Base-by-base conservation (phyloP, 2,888 invertebrate genomes). In the Agrotis ipsilon region DNA sequence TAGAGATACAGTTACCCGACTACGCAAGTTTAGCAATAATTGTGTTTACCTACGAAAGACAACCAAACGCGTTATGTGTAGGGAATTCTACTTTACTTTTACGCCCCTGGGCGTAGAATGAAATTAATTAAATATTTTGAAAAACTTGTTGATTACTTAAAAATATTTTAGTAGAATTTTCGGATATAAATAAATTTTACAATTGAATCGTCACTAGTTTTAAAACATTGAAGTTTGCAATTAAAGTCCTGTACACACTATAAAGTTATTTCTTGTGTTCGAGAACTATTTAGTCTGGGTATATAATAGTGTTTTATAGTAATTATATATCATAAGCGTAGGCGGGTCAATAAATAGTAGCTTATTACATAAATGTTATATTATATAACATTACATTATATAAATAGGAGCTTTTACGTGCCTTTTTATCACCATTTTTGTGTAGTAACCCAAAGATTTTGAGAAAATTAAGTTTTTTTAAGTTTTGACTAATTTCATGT, bases 401-500 rank as follows among this genome's bases (percentile, higher is more conserved):
- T 19, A 49, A 58, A 64, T 72, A 80, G 78, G 80, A 82, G 74
- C 78, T 75, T 85, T 67, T 77, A 77, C 60, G 76, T 83, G 78
- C 80, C 78, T 80, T 82, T 73, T 66, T 69, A 72, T 68, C 39
- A 86, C 57, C 66, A 59, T 73, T 55, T 79, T 72, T 72, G 52
- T 75, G 58, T 68, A 55, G 60, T 72, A 72, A 79, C 83, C 87
- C 87, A 87, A 89, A 87, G 86, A 85, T 74, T 75, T 76, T 68
- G 55, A 74, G 64, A 59, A 69, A 67, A 55, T 27, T 66, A 52
- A 57, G 7, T 60, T 73, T 70, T 19, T 16, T 54, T 67, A 75
- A 72, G n/a, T n/a, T n/a, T n/a, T n/a, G 48, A 80, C 57, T 67
- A 68, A 67, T 24, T 58, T 49, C 52, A 58, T 51, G 72, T 68